Base-by-base conservation (phyloP, 2,888 invertebrate species). In the Cyclophora punctaria region DNA sequence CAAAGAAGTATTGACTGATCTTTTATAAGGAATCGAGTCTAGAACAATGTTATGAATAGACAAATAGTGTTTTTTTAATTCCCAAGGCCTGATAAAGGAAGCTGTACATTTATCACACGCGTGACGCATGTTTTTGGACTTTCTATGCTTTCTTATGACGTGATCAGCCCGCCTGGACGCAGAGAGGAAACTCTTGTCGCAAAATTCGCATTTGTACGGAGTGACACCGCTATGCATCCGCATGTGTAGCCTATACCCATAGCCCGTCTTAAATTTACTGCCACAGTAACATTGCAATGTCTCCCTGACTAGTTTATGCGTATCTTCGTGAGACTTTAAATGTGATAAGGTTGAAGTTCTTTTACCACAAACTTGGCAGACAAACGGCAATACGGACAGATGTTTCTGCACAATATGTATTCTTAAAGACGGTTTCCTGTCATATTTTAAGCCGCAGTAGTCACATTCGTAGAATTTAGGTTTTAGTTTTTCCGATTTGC, bases 381-480 rank as follows among this genome's bases (percentile, higher is more conserved):
- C 68, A 44, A 69, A 80, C 0, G 85, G 84, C 0, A 82, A 52
- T 0, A 85, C 72, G 42, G 80, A 71, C 0, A 86, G 51, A 56
- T 87, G 86, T 55, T 87, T 87, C 43, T 85, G 83, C 0, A 80
- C 60, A 5, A 86, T 82, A 49, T 87, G 86, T 2, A 77, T 73
- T 3, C 74, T 71, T 0, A 87, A 52, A 0, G 86, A 86, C 0
- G 82, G 80, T 47, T 87, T 87, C 5, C 76, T 76, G 3, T 71
- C 64, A 54, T 86, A 87, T 0, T 62, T 66, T 0, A 59, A 67
- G 0, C 81, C 83, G 56, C 87, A 87, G 2, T 82, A 55, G 41
- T 83, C 70, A 49, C 87, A 87, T 3, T 69, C 69, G 50, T 33
- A 44, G 20, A 34, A 20, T 5, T 48, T 58, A 34, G 7, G 45